These are phyloP conservation scores for Heliocidaris tuberculata DNA, from an alignment of 35 echinoderm and acorn worm species.

Conservation along the genomic window DNA sequence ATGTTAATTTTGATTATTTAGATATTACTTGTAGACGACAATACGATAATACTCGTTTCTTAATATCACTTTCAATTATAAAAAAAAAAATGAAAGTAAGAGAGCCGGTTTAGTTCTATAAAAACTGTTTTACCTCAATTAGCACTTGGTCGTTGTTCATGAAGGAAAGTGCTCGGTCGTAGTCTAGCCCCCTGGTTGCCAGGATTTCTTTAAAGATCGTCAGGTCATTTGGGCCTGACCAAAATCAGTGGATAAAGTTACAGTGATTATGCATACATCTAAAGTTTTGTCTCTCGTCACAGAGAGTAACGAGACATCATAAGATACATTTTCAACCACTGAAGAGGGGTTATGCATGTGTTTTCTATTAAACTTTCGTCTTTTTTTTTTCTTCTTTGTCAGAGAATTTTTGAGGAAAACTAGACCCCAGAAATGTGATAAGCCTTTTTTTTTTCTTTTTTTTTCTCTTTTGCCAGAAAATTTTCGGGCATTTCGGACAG, in stretches of 20 bases:
- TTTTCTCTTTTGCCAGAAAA: no score
- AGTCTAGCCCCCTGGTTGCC: neutral
- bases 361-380: no score
- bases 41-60: no score
- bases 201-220: neutral
- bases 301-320: neutral
- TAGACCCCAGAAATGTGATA: no score
- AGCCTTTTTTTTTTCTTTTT: no score
- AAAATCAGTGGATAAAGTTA: neutral
- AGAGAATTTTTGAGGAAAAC: no score
- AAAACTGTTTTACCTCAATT: neutral
- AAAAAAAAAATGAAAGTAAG: neutral
- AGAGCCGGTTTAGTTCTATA: neutral
- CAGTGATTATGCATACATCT: neutral
- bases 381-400: no score
- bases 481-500: no score
- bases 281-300: neutral
- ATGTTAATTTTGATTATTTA: neutral
- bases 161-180: neutral
- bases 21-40: neutral
- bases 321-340: no score
- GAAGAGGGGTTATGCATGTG: no score
- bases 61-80: no score
- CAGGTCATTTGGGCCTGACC: neutral
- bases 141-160: neutral